Evolutionary conservation across 35 echinoderm and acorn worm species (phyloP), one percentile per base, ranked within the genome.

Genomic region (Apostichopus californicus): DNA sequence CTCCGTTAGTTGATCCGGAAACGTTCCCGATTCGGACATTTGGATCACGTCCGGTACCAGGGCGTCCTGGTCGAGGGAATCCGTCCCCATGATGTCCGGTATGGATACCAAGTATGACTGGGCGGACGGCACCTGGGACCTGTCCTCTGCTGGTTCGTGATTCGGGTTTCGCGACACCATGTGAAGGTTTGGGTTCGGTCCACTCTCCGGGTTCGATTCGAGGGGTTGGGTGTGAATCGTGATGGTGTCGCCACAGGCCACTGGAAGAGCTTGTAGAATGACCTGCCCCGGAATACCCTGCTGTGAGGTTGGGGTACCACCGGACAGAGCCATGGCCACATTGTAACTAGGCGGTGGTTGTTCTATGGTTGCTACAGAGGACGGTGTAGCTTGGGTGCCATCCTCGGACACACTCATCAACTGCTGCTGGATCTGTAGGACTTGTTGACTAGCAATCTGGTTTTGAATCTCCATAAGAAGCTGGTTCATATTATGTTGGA

Each of bases 271-370:
- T 83, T 96, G 95, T 15, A 96, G 91, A 75, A 96, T 96, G 22
- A 96, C 93, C 93, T 96, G 95, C 17, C 87, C 83, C 6, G 87
- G 92, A 6, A 93, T 77, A n/a, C 26, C 72, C 75, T 91, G 87
- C 59, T 78, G 87, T n/a, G 78, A 63, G 13, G 14, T 55, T 54
- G 94, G 92, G 18, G 87, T 78, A 6, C 91, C 93, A 57, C 92
- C 92, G 12, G 87, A 88, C 56, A 98, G 73, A 54, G 97, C 95
- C 56, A 99, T 93, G 10, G 95, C 95, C 12, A 94, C 91, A 81
- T 92, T 96, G 89, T 99, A 99, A 80, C 97, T 99, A 1, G 97
- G 97, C 55, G 95, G 97, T 3, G 97, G 91, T 64, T 94, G 95
- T 28, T 88, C 54, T 15, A 58, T 80, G 57, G 56, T 83, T 1